These are phyloP conservation scores for Probaryconus sp. DNA, from an alignment of 1,140 invertebrate species.

Conservation along the genomic window DNA sequence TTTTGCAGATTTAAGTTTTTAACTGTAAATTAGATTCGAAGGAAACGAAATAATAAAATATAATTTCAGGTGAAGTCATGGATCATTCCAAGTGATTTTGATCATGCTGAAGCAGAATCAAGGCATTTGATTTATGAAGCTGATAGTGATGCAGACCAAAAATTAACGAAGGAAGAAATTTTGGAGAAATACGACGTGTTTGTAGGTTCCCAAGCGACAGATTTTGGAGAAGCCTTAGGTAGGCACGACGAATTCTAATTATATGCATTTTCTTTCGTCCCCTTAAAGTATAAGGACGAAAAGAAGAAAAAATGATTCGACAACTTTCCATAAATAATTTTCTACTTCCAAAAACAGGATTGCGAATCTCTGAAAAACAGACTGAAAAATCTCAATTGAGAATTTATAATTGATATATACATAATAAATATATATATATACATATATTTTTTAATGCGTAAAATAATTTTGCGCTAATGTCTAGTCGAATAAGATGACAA, in stretches of 20 bases:
- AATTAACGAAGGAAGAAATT: constrained; percentile 94
- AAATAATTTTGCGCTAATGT: too few relatives aligned
- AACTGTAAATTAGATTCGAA: neutral
- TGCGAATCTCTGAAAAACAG: too few relatives aligned
- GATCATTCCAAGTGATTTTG: constrained; percentile 97
- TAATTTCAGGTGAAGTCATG: constrained; percentile 86
- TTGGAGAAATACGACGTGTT: constrained; percentile 98
- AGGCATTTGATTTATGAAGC: constrained; percentile 97
- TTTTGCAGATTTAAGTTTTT: neutral
- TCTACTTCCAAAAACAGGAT: too few relatives aligned
- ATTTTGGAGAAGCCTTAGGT: constrained; percentile 97
- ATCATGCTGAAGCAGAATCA: constrained; percentile 97
- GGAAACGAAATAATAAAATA: constrained; percentile 14
- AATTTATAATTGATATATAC: too few relatives aligned
- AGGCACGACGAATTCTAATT: constrained; percentile 96
- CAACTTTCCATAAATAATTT: too few relatives aligned
- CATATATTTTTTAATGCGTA: too few relatives aligned
- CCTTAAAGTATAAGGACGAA: too few relatives aligned
- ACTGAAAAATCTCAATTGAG: too few relatives aligned
- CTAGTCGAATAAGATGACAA: too few relatives aligned
- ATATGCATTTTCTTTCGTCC: too few relatives aligned
- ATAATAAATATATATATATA: too few relatives aligned
- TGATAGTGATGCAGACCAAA: constrained; percentile 93
- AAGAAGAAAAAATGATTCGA: too few relatives aligned
- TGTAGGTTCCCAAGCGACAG: constrained; percentile 98